phyloP scores from a whole-genome alignment of 2,888 invertebrate genomes.

The Stenolophus ochropezus region DNA sequence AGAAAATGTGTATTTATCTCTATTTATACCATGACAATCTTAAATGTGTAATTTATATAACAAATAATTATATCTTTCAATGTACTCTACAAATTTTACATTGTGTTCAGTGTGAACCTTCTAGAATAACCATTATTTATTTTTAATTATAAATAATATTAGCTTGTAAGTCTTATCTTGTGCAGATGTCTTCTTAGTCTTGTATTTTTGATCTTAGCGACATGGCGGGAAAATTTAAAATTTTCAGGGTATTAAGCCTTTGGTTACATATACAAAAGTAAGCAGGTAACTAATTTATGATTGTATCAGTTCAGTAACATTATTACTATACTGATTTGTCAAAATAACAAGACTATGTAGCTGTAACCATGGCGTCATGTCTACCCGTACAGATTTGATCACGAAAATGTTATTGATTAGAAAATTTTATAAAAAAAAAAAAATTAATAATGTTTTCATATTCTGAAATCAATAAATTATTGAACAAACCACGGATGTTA shows the following conservation, averaged over 20 bases:
- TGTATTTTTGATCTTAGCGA: neutral
- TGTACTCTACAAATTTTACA: constrained; percentile 38
- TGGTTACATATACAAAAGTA: too few species aligned
- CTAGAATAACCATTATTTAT: constrained; percentile 29
- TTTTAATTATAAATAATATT: constrained; percentile 42
- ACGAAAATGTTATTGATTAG: too few species aligned
- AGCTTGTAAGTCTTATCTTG: constrained; percentile 35
- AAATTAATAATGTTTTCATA: too few species aligned
- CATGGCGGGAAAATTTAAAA: neutral
- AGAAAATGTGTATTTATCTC: constrained; percentile 32
- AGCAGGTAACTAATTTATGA: too few species aligned
- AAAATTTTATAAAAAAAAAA: too few species aligned
- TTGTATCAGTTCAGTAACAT: too few species aligned
- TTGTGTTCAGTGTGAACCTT: constrained; percentile 43
- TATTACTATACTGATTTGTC: too few species aligned
- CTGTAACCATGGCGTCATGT: too few species aligned
- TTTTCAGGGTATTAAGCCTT: neutral
- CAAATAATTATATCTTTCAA: constrained; percentile 43
- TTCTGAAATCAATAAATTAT: too few species aligned
- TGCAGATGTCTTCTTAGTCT: constrained; percentile 27
- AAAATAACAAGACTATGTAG: too few species aligned
- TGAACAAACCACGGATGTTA: too few species aligned
- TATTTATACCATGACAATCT: constrained; percentile 57
- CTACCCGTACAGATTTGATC: too few species aligned
- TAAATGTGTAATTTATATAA: constrained; percentile 57